Base-by-base conservation (phyloP, 1,140 invertebrate species). In the Diorhabda elongata region DNA sequence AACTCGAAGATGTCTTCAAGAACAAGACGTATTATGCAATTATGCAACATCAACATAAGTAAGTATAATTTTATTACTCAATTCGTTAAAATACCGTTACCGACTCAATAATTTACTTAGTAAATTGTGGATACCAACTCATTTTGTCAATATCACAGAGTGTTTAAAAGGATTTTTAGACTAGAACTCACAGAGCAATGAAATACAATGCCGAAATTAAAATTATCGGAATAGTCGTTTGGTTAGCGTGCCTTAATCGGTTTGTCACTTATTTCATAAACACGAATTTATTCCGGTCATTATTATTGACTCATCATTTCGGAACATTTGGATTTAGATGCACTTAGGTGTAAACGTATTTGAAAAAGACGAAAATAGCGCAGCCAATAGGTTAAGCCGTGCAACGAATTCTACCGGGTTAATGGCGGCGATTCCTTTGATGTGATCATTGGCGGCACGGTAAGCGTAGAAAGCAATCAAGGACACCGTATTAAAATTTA, bases 391-490 rank as follows among this genome's bases (percentile, higher is more conserved):
- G 52, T 57, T 57, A 57, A 9, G 52, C 52, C 52, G 52, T 9
- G 52, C 52, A 57, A 57, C 11, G 52, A 57, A 57, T 57, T 57
- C 52, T 57, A 57, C 52, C 52, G 52, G 52, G 52, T 57, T 57
- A 57, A 57, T 57, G 52, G 52, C 52, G 52, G 52, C 52, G 11
- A 57, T 57, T 57, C 52, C 52, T 57, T 57, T 57, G 3, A 57
- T 57, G 52, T 57, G 52, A 57, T 57, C 52, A 9, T 57, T 57
- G 52, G 52, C 52, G 52, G 52, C 52, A 57, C 52, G 11, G 52
- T 57, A 57, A 57, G 52, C 52, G 5, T 11, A 11, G 52, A 57
- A 57, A 57, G 52, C 52, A 57, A 57, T 57, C 52, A 57, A 57
- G n/a, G 52, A 57, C 52, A 11, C 52, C 52, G 52, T 57, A 57